Evolutionary conservation across 2,888 invertebrate species (phyloP).

Genomic region (Agrochola circellaris): DNA sequence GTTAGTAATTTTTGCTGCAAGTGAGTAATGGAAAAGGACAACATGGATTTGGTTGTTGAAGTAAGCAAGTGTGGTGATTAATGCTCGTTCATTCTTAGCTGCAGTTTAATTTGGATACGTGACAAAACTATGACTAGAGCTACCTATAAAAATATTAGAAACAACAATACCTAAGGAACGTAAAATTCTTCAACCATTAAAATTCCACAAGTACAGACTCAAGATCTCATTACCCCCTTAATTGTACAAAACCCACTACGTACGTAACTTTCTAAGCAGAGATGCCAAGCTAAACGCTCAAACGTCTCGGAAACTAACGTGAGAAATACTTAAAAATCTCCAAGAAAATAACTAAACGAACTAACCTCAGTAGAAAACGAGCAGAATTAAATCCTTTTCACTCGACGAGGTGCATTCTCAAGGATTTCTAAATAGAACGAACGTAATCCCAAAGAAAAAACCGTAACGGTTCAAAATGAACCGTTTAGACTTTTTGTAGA

Average conservation of each 20-base stretch:
- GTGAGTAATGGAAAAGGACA: not conserved
- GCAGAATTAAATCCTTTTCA: constrained; percentile 43
- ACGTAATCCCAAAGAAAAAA: constrained; percentile 1
- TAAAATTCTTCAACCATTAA: not conserved
- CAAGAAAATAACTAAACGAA: constrained; percentile 28
- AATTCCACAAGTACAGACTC: not conserved
- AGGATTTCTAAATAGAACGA: constrained; percentile 50
- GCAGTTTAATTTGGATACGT: not conserved
- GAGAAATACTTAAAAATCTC: constrained; percentile 24
- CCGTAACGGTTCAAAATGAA: constrained; percentile 22
- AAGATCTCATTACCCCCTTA: not conserved
- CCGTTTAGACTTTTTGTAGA: constrained; percentile 9
- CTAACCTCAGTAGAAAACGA: constrained; percentile 19
- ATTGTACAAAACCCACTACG: not conserved
- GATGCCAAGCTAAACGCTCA: constrained; percentile 7
- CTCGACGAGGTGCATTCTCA: constrained; percentile 38
- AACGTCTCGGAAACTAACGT: constrained; percentile 28
- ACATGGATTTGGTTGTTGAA: not conserved
- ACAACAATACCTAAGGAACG: not conserved
- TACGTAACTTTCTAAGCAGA: not conserved
- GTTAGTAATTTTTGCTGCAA: not conserved
- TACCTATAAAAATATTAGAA: not conserved
- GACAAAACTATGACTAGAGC: not conserved
- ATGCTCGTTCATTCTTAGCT: not conserved
- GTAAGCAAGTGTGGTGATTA: not conserved